phyloP scores from a whole-genome alignment of 2,797 vertebrate genomes.

The Peromyscus aztecus region DNA sequence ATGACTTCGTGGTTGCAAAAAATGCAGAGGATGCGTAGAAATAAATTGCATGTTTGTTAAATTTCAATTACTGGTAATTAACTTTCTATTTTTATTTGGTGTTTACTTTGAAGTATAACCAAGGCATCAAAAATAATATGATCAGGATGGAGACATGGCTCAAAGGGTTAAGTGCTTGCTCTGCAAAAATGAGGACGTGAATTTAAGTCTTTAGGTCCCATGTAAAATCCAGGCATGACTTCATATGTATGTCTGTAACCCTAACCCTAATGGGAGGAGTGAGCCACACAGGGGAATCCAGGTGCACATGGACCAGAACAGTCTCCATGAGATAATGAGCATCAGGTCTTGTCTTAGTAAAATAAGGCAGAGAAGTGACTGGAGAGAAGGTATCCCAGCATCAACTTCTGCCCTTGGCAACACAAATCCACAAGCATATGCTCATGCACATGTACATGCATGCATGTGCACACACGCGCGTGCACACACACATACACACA shows the following conservation, averaged over 20 bases:
- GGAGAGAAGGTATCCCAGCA: background rate
- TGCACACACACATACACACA: too few relatives aligned
- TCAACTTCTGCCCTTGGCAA: background rate
- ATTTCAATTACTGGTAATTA: background rate
- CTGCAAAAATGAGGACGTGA: background rate
- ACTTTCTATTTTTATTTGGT: background rate
- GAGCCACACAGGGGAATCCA: too few relatives aligned
- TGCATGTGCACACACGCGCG: too few relatives aligned
- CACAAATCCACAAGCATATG: background rate
- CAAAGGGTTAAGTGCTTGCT: background rate
- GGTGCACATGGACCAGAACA: too few relatives aligned
- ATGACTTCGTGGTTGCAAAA: background rate
- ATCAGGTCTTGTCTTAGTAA: background rate
- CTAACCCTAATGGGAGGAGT: rapidly evolving
- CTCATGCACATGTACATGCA: rapidly evolving
- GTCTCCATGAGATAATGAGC: background rate
- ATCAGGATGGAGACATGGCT: background rate
- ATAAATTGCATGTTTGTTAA: background rate
- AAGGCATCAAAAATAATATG: background rate
- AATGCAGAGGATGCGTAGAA: background rate
- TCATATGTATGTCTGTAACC: background rate
- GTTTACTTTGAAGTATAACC: background rate
- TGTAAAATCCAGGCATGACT: background rate
- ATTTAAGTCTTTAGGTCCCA: background rate
- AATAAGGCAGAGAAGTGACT: background rate